Base-by-base conservation (phyloP, 2,888 invertebrate genomes). In the Carpatolechia fugitivella region DNA sequence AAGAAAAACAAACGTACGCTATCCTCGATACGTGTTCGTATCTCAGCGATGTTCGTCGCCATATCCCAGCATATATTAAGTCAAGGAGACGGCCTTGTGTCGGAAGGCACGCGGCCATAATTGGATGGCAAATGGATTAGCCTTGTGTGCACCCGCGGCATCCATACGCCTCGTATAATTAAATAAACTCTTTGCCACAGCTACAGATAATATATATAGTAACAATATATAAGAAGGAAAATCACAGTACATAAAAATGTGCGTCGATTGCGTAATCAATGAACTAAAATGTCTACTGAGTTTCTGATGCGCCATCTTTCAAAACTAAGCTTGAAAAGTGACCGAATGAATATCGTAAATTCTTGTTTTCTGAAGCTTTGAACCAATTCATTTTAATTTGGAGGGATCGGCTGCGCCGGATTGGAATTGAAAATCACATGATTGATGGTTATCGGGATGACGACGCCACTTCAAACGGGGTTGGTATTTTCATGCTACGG, bases 121-220 rank as follows among this genome's bases (percentile, higher is more conserved):
- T 62, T 62, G 62, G 62, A 62, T 62, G 56, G 50, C 59, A 48
- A 62, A 54, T 47, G 58, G 62, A 62, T 62, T 62, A 60, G 48
- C 56, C 58, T 61, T 60, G 59, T 55, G 56, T 47, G 56, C 47
- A 41, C 56, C 31, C 48, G 36, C 41, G 52, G 47, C 41, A 29
- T 40, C 8, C 29, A 20, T 36, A 16, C 14, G 18, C 10, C 40
- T 35, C 16, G 31, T 11, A 14, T 56, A 56, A 56, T 56, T 52
- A 30, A 56, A 56, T 56, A 52, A 56, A 49, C 35, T 11, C 30
- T 20, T 18, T 3, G 44, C 6, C 44, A 6, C 10, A 5, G 24
- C 20, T 6, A n/a, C 11, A 41, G 20, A 41, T 16, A 38, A 7
- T 38, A 8, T 3, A n/a, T n/a, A n/a, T n/a, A n/a, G n/a, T n/a